phyloP scores from a whole-genome alignment of 2,113 vertebrate genomes.

The Circaetus cinerascens region DNA sequence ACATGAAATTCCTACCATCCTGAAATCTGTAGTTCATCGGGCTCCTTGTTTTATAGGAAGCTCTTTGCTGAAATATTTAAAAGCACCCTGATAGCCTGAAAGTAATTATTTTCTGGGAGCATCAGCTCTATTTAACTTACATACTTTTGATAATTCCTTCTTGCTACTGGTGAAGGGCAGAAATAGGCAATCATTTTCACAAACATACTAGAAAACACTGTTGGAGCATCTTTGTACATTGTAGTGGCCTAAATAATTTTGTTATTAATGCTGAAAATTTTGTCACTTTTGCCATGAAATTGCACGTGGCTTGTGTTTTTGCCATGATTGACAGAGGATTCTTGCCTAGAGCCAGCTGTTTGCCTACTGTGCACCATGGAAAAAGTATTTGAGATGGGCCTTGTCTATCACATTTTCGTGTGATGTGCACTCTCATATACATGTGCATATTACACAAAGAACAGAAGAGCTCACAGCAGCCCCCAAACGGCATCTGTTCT shows the following conservation, averaged over 20 bases:
- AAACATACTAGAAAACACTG: slow-evolving; percentile 46
- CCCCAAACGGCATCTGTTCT: slow-evolving; percentile 79
- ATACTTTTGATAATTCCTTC: background rate
- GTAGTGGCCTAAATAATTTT: slow-evolving; percentile 59
- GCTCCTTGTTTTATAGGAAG: background rate
- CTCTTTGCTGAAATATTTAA: background rate
- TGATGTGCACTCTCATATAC: slow-evolving; percentile 59
- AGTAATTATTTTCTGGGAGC: background rate
- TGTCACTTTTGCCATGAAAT: slow-evolving; percentile 58
- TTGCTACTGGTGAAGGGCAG: slow-evolving; percentile 3
- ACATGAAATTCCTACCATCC: background rate
- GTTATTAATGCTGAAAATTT: slow-evolving; percentile 65
- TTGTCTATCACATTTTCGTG: slow-evolving; percentile 70
- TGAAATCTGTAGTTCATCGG: background rate
- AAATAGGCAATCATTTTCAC: slow-evolving; percentile 45
- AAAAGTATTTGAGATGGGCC: slow-evolving; percentile 61
- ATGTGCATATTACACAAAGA: slow-evolving; percentile 72
- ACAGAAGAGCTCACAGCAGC: slow-evolving; percentile 77
- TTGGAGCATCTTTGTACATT: slow-evolving; percentile 46
- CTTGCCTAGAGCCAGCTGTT: slow-evolving; percentile 70
- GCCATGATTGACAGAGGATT: slow-evolving; percentile 62
- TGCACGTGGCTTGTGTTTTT: slow-evolving; percentile 52
- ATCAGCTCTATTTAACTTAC: background rate
- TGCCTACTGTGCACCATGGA: background rate
- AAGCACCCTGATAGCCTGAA: background rate